Base-by-base conservation (phyloP, 2,888 invertebrate genomes). In the Catocala sponsa region DNA sequence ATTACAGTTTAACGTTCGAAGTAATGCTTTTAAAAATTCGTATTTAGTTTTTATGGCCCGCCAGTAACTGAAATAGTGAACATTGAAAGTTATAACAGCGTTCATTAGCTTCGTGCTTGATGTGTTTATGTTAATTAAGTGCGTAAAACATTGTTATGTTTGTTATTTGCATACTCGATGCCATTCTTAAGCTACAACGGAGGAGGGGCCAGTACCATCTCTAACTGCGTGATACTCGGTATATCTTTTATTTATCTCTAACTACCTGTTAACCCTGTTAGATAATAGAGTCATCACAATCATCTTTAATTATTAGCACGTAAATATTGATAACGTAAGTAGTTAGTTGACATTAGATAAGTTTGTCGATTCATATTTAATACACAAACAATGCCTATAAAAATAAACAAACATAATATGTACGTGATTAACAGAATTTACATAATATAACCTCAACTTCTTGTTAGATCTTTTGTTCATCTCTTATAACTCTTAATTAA, bases 101-200 rank as follows among this genome's bases (percentile, higher is more conserved):
- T 65, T 51, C 46, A 68, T 67, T 59, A 62, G 64, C 60, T 61
- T 51, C 63, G 70, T 65, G 61, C 59, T 69, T 59, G 51, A 59
- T 67, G 78, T 80, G 78, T 70, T 78, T 68, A 25, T 25, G 25
- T 25, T 25, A 67, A 75, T 70, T 66, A 75, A 69, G 78, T 80
- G 73, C 60, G 69, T 70, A 65, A 74, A 69, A 72, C 66, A 68
- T 55, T 64, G 61, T 63, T 59, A 63, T 55, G 53, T 63, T 25
- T 63, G 76, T 64, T 68, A 76, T 78, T 76, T 75, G 64, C 70
- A 69, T 73, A 73, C 54, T 65, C 55, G 58, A 70, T 76, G 73
- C 51, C 48, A 44, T 51, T 64, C 55, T 65, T 55, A 59, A 66
- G 63, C 65, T 64, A 46, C 69, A 69, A 54, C 55, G 59, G 59